These are phyloP conservation scores for Cynocephalus volans DNA, from an alignment of 2,113 vertebrate species.

Conservation along the genomic window DNA sequence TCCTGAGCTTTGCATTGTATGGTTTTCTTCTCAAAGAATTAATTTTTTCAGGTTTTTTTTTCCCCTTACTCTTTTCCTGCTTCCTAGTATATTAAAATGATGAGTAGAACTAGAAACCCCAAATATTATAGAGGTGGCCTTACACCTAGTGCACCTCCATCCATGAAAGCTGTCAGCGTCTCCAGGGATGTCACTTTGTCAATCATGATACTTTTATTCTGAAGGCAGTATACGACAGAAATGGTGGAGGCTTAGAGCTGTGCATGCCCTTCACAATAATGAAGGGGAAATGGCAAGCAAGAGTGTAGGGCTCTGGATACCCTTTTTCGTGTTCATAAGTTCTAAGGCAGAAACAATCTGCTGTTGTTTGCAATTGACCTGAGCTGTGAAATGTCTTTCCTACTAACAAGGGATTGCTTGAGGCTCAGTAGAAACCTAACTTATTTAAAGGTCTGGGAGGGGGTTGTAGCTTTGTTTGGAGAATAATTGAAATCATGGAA, in stretches of 20 bases:
- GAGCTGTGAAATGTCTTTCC: not conserved
- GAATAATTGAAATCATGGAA: constrained; percentile 23
- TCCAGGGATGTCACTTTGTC: not conserved
- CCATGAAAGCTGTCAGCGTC: not conserved
- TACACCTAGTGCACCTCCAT: not conserved
- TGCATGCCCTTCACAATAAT: not conserved
- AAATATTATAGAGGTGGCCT: not conserved
- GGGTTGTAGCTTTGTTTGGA: not conserved
- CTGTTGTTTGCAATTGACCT: not conserved
- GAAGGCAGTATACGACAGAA: not conserved
- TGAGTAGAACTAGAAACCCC: not conserved
- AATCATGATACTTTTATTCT: not conserved
- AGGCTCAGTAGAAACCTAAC: not conserved
- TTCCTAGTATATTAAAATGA: constrained; percentile 6
- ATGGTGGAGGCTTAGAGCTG: not conserved
- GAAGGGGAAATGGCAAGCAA: not conserved
- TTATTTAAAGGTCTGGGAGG: not conserved
- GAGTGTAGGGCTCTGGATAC: not conserved
- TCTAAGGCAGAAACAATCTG: not conserved
- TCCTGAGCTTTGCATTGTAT: not conserved
- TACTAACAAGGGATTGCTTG: not conserved
- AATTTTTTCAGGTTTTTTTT: not conserved
- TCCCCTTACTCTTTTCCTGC: not conserved
- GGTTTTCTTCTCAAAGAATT: not conserved
- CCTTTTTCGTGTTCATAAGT: not conserved